Evolutionary conservation across 2,113 vertebrate species (phyloP).

Genomic region (Panthera tigris): DNA sequence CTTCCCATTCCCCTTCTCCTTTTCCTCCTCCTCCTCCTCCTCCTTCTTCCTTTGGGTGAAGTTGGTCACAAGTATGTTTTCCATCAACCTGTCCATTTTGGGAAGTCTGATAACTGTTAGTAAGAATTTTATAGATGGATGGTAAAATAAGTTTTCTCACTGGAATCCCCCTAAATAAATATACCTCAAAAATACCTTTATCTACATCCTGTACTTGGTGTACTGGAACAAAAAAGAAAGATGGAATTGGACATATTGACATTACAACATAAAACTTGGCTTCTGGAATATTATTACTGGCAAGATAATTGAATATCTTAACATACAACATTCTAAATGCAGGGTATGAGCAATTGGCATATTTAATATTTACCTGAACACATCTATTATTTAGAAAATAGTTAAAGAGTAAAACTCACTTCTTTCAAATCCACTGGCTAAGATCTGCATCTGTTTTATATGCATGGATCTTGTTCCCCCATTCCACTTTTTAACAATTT

Average conservation of each 20-base stretch:
- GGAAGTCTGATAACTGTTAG: constrained; percentile 1
- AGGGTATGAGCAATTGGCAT: neutral
- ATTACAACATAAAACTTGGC: neutral
- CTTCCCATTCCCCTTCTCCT: neutral
- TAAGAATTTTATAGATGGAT: neutral
- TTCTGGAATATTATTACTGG: neutral
- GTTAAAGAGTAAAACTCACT: neutral
- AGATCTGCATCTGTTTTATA: neutral
- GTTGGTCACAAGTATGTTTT: neutral
- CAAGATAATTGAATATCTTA: constrained; percentile 14
- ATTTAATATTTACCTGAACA: neutral
- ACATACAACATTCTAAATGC: neutral
- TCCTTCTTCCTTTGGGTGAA: neutral
- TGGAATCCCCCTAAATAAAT: neutral
- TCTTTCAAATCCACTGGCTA: neutral
- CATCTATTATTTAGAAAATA: constrained; percentile 43
- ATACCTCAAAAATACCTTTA: neutral
- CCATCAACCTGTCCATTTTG: neutral
- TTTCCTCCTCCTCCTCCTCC: neutral
- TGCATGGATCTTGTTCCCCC: neutral
- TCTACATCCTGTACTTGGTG: neutral
- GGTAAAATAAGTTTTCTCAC: neutral
- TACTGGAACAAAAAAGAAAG: neutral
- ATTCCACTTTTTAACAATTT: neutral
- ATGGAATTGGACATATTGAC: neutral